Base-by-base conservation (phyloP, 1,140 invertebrate species). In the Caenorhabditis inopinata region DNA sequence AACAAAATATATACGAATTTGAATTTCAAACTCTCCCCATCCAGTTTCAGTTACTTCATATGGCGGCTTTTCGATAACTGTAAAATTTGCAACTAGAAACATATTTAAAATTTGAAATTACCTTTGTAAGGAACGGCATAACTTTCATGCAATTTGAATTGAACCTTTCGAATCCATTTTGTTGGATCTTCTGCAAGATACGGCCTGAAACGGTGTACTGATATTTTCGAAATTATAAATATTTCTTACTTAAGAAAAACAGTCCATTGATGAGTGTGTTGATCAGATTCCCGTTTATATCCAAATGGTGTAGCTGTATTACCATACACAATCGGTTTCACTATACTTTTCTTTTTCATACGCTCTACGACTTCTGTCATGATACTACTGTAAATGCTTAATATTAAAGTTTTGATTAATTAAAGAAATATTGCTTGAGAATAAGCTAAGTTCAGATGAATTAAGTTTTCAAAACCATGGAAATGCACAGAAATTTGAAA, bases 21-120 rank as follows among this genome's bases (percentile, higher is more conserved):
- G 93, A 84, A 99, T 94, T 90, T 99, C 97, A 90, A 99, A 99
- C 90, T 99, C 97, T 85, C 97, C 97, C 97, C 97, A 99, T 1
- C 97, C 97, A 73, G 97, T 99, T 90, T 99, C 97, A 0, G 93
- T 95, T 0, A 99, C 92, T 91, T 98, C 96, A 89, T 97, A 99
- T 0, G 97, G 97, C 2, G 96, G 95, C 89, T 96, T 96, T 0
- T 93, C 93, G 0, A 97, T 91, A 83, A 97, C 90, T 88, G 85
- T 82, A 82, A 74, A 78, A 82, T 9, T 29, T 73, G 38, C 29
- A 6, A n/a, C 9, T 32, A 82, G 1, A 11, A 3, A 14, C 21
- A n/a, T 9, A 32, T 45, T 42, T 32, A 23, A 1, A 47, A 74
- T 47, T 6, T 6, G 45, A 51, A 29, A 81, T 83, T 82, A 90